A percentile compares a stretch with the other conserved stretches of the same genome.
These are phyloP conservation scores for Ylistrum balloti DNA, from an alignment of 1,140 invertebrate genomes.

Conservation along the genomic window DNA sequence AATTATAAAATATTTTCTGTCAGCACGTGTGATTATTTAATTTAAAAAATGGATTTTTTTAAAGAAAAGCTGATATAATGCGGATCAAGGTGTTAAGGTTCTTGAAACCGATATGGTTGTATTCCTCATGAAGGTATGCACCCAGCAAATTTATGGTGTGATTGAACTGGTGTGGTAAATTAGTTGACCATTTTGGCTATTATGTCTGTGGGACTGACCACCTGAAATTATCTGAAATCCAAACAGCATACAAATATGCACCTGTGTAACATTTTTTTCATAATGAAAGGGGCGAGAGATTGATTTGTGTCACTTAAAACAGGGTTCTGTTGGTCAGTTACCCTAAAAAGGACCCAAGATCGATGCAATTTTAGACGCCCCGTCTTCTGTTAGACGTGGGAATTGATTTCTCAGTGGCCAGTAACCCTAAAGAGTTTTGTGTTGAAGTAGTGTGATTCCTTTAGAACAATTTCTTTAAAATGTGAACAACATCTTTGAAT, in stretches of 20 bases:
- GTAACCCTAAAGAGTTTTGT: background rate
- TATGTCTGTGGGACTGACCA: background rate
- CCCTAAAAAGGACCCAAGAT: background rate
- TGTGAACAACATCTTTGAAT: no score
- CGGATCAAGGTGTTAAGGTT: background rate
- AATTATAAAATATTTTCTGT: constrained; percentile 29
- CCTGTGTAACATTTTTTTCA: constrained; percentile 1
- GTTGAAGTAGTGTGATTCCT: background rate
- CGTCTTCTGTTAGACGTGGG: background rate
- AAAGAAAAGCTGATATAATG: background rate
- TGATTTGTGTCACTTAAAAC: constrained; percentile 1
- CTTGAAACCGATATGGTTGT: background rate
- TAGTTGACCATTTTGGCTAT: background rate
- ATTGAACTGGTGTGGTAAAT: background rate
- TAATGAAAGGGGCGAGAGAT: background rate
- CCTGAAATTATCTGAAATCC: background rate
- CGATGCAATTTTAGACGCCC: background rate
- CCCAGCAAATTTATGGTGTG: background rate
- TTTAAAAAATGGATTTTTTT: constrained; percentile 15
- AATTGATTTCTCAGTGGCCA: background rate
- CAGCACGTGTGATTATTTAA: constrained; percentile 1
- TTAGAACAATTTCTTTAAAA: background rate
- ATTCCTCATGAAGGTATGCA: background rate
- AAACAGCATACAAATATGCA: background rate
- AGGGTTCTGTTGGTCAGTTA: background rate